phyloP scores from a whole-genome alignment of 2,113 vertebrate genomes.

The Hippoglossus stenolepis region DNA sequence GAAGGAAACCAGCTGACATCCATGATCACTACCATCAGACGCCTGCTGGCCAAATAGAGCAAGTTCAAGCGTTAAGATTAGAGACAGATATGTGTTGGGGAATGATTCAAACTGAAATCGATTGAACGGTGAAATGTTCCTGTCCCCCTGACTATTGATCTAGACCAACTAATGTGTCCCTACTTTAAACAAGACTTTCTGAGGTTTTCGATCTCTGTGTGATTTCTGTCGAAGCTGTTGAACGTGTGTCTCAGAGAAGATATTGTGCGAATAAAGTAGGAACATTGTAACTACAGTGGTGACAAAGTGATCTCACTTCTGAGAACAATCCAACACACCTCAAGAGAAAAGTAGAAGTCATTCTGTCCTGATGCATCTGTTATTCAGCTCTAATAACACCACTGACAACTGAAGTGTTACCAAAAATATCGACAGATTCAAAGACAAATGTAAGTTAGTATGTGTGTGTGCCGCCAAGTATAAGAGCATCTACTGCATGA shows the following conservation, averaged over 20 bases:
- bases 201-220: neutral
- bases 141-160: too few species aligned
- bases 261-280: neutral
- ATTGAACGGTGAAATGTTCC: too few species aligned
- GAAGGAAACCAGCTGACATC: too few species aligned
- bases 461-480: conserved; percentile 34
- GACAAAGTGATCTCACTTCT: conserved; percentile 24
- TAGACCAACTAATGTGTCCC: conserved; percentile 8
- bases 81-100: too few species aligned
- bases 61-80: too few species aligned
- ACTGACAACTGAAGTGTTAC: conserved; percentile 35
- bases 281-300: conserved; percentile 34
- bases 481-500: conserved; percentile 45
- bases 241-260: conserved; percentile 4
- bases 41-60: too few species aligned
- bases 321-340: neutral
- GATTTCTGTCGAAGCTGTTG: conserved; percentile 26
- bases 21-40: too few species aligned
- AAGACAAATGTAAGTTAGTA: conserved; percentile 18
- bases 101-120: neutral
- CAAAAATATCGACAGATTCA: conserved; percentile 36
- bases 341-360: neutral
- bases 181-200: conserved; percentile 6
- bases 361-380: conserved; percentile 5
- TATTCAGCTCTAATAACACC: conserved; percentile 30